Percentiles rank a stretch among this genome's conserved stretches.
Evolutionary conservation across 1,140 invertebrate species (phyloP).

Genomic region (Liolophura sinensis): DNA sequence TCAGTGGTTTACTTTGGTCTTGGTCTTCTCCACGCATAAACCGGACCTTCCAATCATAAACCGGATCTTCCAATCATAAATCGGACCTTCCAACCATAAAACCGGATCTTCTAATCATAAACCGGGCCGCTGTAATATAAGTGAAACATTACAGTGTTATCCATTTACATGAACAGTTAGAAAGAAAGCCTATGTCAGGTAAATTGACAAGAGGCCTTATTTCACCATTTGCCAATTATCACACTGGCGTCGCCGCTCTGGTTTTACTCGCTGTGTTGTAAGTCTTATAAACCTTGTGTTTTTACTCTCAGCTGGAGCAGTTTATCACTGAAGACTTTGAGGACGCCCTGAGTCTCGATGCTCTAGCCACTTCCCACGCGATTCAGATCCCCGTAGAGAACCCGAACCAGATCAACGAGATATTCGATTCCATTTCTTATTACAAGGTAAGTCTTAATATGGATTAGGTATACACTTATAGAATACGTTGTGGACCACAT

Average conservation of each 20-base stretch:
- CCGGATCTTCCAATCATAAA: too few relatives aligned
- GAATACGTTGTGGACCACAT: too few relatives aligned
- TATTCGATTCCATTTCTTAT: constrained; percentile 48
- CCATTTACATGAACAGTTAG: neutral
- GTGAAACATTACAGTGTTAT: neutral
- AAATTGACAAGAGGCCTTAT: too few relatives aligned
- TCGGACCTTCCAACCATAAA: too few relatives aligned
- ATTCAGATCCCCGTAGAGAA: constrained; percentile 38
- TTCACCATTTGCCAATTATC: too few relatives aligned
- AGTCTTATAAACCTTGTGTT: constrained; percentile 3
- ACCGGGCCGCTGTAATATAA: neutral
- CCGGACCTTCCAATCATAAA: too few relatives aligned
- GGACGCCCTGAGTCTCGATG: constrained; percentile 42
- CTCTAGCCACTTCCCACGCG: constrained; percentile 38
- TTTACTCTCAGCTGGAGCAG: constrained; percentile 35
- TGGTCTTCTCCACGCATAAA: too few relatives aligned
- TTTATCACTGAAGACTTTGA: constrained; percentile 39
- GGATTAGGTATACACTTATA: too few relatives aligned
- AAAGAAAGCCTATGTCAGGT: too few relatives aligned
- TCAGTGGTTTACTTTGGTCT: too few relatives aligned
- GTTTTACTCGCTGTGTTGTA: neutral
- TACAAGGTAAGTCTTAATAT: constrained; percentile 28
- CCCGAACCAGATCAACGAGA: constrained; percentile 41
- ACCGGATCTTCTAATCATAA: neutral
- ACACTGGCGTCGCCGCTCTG: too few relatives aligned